Percentiles rank a stretch among this genome's conserved stretches.
phyloP scores from a whole-genome alignment of 2,888 invertebrate species.

The Panorpa germanica region DNA sequence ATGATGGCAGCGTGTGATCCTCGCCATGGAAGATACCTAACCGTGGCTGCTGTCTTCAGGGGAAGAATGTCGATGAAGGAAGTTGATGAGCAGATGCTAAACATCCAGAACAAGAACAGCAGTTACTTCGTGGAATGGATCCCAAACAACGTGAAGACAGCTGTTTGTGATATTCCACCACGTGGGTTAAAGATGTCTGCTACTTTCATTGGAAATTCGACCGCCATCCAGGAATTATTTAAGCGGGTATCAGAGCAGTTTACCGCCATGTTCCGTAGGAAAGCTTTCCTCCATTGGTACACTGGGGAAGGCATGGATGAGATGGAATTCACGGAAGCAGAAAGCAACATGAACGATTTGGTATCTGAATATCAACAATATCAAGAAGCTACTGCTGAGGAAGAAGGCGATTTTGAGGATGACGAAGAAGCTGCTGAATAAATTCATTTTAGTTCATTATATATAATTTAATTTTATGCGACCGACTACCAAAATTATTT shows the following conservation, averaged over 20 bases:
- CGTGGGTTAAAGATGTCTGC: constrained; percentile 84
- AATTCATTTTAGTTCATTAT: no score
- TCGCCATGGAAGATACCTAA: constrained; percentile 77
- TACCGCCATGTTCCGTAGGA: constrained; percentile 90
- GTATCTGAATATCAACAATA: constrained; percentile 92
- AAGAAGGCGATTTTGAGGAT: constrained; percentile 67
- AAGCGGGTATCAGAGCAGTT: constrained; percentile 84
- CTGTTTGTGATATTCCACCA: constrained; percentile 81
- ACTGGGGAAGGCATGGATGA: constrained; percentile 95
- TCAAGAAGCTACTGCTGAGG: constrained; percentile 75
- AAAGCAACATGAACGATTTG: constrained; percentile 90
- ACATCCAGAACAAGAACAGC: constrained; percentile 89
- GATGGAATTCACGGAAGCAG: constrained; percentile 90
- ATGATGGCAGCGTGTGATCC: constrained; percentile 96
- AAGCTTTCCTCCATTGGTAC: constrained; percentile 97
- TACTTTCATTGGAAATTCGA: constrained; percentile 85
- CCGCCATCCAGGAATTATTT: constrained; percentile 85
- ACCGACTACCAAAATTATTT: no score
- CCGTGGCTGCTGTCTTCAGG: constrained; percentile 80
- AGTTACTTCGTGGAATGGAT: constrained; percentile 86
- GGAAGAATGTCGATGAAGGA: constrained; percentile 92
- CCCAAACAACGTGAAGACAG: constrained; percentile 86
- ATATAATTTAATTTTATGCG: no score
- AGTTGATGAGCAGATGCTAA: constrained; percentile 81
- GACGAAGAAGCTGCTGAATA: constrained; percentile 53